Evolutionary conservation across 2,113 vertebrate genomes (phyloP).

Genomic region (Ictidomys tridecemlineatus): DNA sequence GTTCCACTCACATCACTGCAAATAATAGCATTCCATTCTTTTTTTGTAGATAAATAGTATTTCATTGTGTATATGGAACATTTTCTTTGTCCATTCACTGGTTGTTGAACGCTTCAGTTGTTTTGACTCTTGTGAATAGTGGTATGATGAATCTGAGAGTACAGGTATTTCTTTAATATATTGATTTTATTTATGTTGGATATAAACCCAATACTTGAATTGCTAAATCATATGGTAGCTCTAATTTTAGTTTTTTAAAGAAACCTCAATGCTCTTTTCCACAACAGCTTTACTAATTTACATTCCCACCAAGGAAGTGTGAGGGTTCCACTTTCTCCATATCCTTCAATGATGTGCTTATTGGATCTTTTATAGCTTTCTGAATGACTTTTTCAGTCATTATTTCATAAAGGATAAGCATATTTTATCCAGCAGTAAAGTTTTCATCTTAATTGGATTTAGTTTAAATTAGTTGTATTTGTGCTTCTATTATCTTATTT

Average conservation of each 20-base stretch:
- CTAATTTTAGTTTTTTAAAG: not conserved
- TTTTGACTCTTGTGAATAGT: not conserved
- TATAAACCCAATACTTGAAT: not conserved
- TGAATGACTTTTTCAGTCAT: not conserved
- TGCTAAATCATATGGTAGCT: not conserved
- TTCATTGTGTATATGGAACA: not conserved
- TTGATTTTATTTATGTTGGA: not conserved
- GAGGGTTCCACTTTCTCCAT: not conserved
- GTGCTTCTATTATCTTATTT: not conserved
- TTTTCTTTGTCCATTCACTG: not conserved
- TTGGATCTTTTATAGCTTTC: not conserved
- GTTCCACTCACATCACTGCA: not conserved
- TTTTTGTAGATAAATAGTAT: not conserved
- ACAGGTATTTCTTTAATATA: not conserved
- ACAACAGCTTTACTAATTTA: not conserved
- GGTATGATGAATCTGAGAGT: not conserved
- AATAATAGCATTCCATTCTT: not conserved
- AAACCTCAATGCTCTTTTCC: not conserved
- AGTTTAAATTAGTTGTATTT: not conserved
- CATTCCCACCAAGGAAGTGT: not conserved
- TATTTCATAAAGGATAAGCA: not conserved
- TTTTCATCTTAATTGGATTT: not conserved
- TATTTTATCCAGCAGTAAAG: not conserved
- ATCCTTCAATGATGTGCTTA: not conserved
- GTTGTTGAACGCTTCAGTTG: too few species aligned